Evolutionary conservation across 2,113 vertebrate species (phyloP).

Genomic region (Crotalus horridus): DNA sequence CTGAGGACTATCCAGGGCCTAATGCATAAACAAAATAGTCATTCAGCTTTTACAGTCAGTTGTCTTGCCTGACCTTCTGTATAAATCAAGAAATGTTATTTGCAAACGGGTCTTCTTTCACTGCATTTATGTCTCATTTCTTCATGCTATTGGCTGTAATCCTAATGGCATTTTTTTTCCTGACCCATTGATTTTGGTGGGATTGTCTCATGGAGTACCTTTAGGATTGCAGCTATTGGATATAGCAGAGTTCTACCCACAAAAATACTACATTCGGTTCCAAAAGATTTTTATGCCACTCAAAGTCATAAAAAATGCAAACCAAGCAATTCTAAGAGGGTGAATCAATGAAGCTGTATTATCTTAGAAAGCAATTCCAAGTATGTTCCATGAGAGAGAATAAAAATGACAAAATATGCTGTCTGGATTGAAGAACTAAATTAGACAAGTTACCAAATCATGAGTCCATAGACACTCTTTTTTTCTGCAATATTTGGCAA

Average conservation of each 20-base stretch:
- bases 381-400: conserved; percentile 22
- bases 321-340: background rate
- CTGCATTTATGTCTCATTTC: conserved; percentile 13
- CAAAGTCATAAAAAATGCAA: background rate
- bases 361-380: background rate
- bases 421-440: background rate
- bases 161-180: background rate
- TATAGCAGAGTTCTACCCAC: background rate
- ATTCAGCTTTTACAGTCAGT: background rate
- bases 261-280: background rate
- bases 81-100: conserved; percentile 12
- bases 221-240: background rate
- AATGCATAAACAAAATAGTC: fast-evolving
- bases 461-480: background rate
- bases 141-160: conserved; percentile 3
- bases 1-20: background rate
- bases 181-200: background rate
- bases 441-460: background rate
- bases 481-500: background rate
- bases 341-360: background rate
- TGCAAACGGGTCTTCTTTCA: conserved; percentile 30
- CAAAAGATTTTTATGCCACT: background rate
- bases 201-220: background rate
- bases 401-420: background rate
- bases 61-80: conserved; percentile 27